Evolutionary conservation across 2,113 vertebrate species (phyloP).

Genomic region (Parotia lawesii): DNA sequence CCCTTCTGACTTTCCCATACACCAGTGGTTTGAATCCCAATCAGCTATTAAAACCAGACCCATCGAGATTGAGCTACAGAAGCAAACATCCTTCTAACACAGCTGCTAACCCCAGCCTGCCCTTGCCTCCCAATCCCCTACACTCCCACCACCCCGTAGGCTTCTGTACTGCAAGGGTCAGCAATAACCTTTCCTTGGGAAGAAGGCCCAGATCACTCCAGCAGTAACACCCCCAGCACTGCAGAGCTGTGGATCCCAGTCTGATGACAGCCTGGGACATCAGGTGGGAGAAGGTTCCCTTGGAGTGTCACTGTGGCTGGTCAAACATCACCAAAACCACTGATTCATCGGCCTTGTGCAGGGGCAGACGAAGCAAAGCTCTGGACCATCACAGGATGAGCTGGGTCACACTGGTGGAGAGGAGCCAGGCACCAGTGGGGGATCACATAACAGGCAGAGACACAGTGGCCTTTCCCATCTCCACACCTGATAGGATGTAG

Average conservation of each 20-base stretch:
- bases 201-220: not conserved
- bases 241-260: not conserved
- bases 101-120: not conserved
- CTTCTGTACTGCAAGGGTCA: not conserved
- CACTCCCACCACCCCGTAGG: rapidly evolving
- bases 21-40: not conserved
- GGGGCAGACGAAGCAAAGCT: not conserved
- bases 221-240: not conserved
- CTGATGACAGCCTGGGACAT: not conserved
- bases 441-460: rapidly evolving
- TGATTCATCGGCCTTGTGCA: rapidly evolving
- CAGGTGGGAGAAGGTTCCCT: not conserved
- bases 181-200: not conserved
- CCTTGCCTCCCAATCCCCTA: rapidly evolving
- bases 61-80: rapidly evolving
- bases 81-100: not conserved
- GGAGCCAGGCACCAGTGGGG: rapidly evolving
- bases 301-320: not conserved
- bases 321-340: not conserved
- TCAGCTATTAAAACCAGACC: not conserved
- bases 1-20: not conserved
- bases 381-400: not conserved
- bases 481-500: rapidly evolving
- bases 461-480: rapidly evolving
- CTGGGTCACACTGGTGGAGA: not conserved